These are phyloP conservation scores for Actenoides lindsayi DNA, from an alignment of 2,113 vertebrate genomes.

Conservation along the genomic window DNA sequence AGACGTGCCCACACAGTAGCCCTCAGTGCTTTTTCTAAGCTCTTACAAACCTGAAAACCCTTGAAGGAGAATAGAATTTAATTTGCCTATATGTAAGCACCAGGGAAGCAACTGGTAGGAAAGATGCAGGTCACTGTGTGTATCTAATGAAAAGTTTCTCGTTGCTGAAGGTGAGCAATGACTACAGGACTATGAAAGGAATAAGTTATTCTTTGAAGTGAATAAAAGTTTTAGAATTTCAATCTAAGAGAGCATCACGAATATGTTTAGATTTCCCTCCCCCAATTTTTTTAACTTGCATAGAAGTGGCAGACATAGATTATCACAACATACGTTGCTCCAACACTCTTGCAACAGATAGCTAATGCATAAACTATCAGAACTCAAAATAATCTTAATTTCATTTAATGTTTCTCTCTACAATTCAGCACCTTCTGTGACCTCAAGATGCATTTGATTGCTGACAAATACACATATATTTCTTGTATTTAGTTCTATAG, in stretches of 20 bases:
- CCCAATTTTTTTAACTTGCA: background rate
- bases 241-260: background rate
- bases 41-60: background rate
- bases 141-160: background rate
- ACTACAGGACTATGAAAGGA: background rate
- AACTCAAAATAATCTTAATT: background rate
- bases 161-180: background rate
- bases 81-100: background rate
- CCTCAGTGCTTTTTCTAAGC: background rate
- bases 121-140: background rate
- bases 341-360: background rate
- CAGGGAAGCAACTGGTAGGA: background rate
- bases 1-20: background rate
- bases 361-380: background rate
- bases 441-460: background rate
- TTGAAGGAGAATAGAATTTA: background rate
- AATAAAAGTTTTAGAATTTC: background rate
- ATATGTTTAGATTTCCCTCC: background rate
- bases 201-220: background rate
- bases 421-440: background rate
- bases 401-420: background rate
- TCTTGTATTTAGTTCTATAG: background rate
- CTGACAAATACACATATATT: background rate
- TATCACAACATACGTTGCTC: background rate
- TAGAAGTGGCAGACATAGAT: background rate